Percentiles rank a stretch among this genome's conserved stretches.
Evolutionary conservation across 2,113 vertebrate species (phyloP).

Genomic region (Phrynocephalus versicolor): DNA sequence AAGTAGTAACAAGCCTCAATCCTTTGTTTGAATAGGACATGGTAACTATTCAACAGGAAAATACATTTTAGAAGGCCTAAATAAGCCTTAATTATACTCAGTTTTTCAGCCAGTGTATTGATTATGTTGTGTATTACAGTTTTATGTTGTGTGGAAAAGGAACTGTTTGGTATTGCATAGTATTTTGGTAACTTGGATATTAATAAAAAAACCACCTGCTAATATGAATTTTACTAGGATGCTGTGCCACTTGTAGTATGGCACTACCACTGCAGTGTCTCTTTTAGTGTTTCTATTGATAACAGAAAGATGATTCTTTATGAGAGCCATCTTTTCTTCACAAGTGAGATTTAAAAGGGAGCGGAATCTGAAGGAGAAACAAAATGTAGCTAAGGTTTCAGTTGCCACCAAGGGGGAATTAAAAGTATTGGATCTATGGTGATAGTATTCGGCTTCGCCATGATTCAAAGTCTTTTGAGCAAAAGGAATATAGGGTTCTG

Average conservation of each 20-base stretch:
- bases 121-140: conserved; percentile 9
- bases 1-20: conserved; percentile 58
- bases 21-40: conserved; percentile 55
- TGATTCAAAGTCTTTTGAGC: neutral
- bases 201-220: neutral
- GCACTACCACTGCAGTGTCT: conserved; percentile 26
- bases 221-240: neutral
- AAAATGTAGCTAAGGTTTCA: neutral
- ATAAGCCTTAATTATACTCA: conserved; percentile 21
- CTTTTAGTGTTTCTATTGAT: conserved; percentile 33
- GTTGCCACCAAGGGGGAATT: neutral
- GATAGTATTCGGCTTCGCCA: neutral
- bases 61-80: conserved; percentile 4
- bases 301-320: neutral
- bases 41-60: conserved; percentile 48
- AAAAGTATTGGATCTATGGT: neutral
- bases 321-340: neutral
- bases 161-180: conserved; percentile 73
- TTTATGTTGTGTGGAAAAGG: conserved; percentile 32
- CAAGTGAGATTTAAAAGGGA: neutral
- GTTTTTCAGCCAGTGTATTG: conserved; percentile 9
- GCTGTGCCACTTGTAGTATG: neutral
- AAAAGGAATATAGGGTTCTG: neutral
- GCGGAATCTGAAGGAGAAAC: neutral
- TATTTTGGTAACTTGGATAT: conserved; percentile 33